phyloP scores from a whole-genome alignment of 2,888 invertebrate genomes.

The Parnassius mnemosyne region DNA sequence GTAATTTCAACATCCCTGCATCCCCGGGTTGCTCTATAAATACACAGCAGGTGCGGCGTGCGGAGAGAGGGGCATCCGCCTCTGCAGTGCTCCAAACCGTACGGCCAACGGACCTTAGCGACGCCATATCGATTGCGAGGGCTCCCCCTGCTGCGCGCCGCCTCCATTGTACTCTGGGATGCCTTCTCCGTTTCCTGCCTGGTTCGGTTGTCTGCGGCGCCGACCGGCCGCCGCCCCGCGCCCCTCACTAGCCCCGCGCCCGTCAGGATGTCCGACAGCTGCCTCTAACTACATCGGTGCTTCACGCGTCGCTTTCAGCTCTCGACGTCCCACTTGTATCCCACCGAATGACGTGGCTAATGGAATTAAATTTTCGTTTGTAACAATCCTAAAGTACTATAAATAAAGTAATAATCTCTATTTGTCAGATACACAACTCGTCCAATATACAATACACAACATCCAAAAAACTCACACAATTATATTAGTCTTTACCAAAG shows the following conservation, averaged over 20 bases:
- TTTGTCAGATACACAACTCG: too few species aligned
- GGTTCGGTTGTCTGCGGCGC: conserved; percentile 55
- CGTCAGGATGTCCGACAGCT: conserved; percentile 68
- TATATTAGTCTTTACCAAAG: too few species aligned
- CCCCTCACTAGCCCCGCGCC: conserved; percentile 39
- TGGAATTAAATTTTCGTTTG: too few species aligned
- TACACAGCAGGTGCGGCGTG: conserved; percentile 72
- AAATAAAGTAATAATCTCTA: neutral
- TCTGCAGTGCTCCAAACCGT: conserved; percentile 76
- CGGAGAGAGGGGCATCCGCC: conserved; percentile 71
- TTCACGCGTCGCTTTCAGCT: conserved; percentile 35
- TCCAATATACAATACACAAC: too few species aligned
- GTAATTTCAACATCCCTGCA: conserved; percentile 66
- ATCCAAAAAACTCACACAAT: too few species aligned
- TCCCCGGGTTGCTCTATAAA: conserved; percentile 76
- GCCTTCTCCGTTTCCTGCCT: conserved; percentile 77
- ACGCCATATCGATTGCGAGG: conserved; percentile 81
- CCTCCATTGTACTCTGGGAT: conserved; percentile 77
- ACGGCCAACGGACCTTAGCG: conserved; percentile 81
- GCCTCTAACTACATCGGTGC: conserved; percentile 52
- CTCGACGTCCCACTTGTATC: conserved; percentile 18
- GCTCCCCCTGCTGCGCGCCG: conserved; percentile 78
- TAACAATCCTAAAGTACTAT: too few species aligned
- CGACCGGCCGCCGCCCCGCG: conserved; percentile 37
- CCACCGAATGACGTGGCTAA: neutral